Base-by-base conservation (phyloP, 2,888 invertebrate genomes). In the Yponomeuta malinellus region DNA sequence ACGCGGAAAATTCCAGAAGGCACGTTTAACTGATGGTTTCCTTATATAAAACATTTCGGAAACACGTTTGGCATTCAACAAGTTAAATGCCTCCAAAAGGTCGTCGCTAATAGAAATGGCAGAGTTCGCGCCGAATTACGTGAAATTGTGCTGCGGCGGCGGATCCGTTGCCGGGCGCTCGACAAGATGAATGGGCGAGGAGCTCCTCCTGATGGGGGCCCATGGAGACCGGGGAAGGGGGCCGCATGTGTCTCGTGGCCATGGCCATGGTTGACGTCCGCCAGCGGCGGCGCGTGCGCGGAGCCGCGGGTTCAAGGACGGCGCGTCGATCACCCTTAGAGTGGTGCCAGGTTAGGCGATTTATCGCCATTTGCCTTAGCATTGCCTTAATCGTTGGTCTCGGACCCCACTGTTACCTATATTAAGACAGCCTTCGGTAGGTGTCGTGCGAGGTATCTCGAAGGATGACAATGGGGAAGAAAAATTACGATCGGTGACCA, bases 251-350 rank as follows among this genome's bases (percentile, higher is more conserved):
- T 82, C 79, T 84, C 83, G 67, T 77, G 81, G 84, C 85, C 86
- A 88, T 84, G 90, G 89, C 80, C 89, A 84, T 83, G 81, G 77
- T 82, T 90, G 90, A 91, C 91, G 88, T 89, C 80, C 77, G 86
- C 82, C 83, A 85, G 85, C 81, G 81, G 74, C 76, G 75, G 78
- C 83, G 84, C 89, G 81, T 85, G 81, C 74, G 82, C 72, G 72
- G 74, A 76, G 74, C 74, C 59, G 66, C 80, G 78, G 83, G 90
- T 89, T 92, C 91, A 92, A 90, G 91, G 91, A 86, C 87, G 82
- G 71, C 48, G 69, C 80, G 90, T 91, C 88, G 90, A 92, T 89
- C 83, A 82, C 74, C 72, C 43, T 43, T 43, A 43, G 15, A 59
- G 15, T 59, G 52, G 6, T 59, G 52, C 52, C 52, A 59, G 15